Conservation (phyloP, 2,113 vertebrate species). For the Charadrius vociferus region DNA sequence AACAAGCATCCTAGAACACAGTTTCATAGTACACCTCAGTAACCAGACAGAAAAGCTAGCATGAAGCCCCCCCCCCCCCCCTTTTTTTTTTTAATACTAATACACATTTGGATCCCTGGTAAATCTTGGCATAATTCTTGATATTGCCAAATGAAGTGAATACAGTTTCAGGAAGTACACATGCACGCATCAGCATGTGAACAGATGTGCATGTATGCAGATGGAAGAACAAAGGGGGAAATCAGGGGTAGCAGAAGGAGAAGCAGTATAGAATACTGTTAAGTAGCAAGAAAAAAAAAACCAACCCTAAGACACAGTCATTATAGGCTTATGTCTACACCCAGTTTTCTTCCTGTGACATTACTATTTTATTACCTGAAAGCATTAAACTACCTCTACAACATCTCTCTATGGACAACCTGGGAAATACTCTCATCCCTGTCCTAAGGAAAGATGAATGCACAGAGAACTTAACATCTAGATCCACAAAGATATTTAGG, state of each 20-base stretch:
- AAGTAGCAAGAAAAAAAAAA: not conserved
- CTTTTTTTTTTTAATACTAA: not conserved
- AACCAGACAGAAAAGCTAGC: not conserved
- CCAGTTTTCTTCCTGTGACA: not conserved
- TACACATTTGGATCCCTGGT: not conserved
- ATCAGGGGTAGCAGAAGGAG: not conserved
- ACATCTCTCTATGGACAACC: not conserved
- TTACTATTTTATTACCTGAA: not conserved
- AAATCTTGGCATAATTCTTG: not conserved
- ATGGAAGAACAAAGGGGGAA: not conserved
- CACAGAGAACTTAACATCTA: not conserved
- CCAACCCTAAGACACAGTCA: not conserved
- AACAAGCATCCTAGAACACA: not conserved
- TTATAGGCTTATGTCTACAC: not conserved
- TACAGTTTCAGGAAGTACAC: not conserved
- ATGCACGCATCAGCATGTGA: not conserved
- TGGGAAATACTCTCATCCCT: not conserved
- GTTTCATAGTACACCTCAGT: not conserved
- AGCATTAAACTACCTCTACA: not conserved
- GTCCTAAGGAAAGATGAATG: not conserved
- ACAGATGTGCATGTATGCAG: not conserved
- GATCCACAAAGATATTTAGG: fast-evolving
- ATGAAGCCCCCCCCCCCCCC: not conserved
- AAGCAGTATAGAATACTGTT: not conserved
- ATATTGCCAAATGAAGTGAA: not conserved